These are phyloP conservation scores for Morelia viridis DNA, from an alignment of 2,797 vertebrate genomes.

Conservation along the genomic window DNA sequence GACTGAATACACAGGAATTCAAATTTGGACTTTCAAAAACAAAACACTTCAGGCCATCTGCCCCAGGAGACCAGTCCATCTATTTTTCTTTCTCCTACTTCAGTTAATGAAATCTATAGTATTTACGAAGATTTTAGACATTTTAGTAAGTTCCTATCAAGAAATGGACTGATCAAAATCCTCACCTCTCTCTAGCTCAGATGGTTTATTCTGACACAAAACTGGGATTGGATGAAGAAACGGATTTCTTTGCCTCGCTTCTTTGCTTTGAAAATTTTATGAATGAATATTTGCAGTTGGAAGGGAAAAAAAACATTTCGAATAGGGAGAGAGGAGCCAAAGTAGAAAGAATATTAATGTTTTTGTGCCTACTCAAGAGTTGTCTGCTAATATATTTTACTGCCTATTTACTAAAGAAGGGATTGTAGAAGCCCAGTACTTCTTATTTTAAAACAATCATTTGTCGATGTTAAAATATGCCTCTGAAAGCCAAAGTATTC, in stretches of 20 bases:
- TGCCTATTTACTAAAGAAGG: conserved; percentile 61
- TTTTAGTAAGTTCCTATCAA: neutral
- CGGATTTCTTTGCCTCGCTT: conserved; percentile 9
- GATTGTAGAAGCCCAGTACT: conserved; percentile 56
- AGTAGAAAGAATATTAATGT: conserved; percentile 37
- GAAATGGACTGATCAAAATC: neutral
- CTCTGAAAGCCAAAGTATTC: conserved; percentile 74
- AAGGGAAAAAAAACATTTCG: neutral
- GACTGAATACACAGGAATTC: neutral
- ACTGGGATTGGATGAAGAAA: conserved; percentile 22
- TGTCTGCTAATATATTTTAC: conserved; percentile 60
- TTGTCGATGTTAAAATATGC: conserved; percentile 73
- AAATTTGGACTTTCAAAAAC: neutral
- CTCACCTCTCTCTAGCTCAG: accelerated
- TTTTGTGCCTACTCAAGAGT: conserved; percentile 50
- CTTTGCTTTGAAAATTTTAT: conserved; percentile 32
- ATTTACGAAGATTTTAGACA: neutral
- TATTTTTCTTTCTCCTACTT: neutral
- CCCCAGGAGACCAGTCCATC: neutral
- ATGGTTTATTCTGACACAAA: conserved; percentile 19
- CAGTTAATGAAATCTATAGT: neutral
- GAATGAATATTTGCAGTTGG: conserved; percentile 40
- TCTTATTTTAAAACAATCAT: conserved; percentile 77
- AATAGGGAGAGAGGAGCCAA: neutral
- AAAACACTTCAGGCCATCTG: neutral